Percentiles rank a stretch among this genome's conserved stretches.
Evolutionary conservation across 2,797 vertebrate genomes (phyloP).

Genomic region (Mormyrops attenuatus): DNA sequence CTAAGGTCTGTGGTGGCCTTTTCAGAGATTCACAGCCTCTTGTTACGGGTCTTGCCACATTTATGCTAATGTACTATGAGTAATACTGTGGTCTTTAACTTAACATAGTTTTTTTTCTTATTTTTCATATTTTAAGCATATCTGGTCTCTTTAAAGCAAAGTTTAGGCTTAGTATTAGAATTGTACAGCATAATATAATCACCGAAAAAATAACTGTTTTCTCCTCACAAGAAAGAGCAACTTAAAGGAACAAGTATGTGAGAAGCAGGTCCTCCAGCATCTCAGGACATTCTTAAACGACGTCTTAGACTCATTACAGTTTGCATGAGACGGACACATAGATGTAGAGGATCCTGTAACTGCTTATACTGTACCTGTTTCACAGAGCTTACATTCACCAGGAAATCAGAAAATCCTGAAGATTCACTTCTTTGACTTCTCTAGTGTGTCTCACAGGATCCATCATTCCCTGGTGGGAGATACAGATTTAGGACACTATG

Average conservation of each 20-base stretch:
- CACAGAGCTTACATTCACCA: not conserved
- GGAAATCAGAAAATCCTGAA: not conserved
- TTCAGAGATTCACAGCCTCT: not conserved
- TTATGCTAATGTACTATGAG: not conserved
- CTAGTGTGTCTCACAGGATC: not conserved
- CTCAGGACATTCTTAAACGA: not conserved
- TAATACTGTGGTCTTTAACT: not conserved
- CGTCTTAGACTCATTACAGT: not conserved
- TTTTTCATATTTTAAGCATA: not conserved
- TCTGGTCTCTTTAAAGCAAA: not conserved
- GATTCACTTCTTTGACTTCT: not conserved
- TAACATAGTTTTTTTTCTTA: not conserved
- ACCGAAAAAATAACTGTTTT: not conserved
- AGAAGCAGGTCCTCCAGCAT: not conserved
- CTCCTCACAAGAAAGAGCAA: not conserved
- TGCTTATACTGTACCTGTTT: not conserved
- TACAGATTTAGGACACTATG: not conserved
- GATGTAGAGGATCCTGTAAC: not conserved
- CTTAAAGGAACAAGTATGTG: not conserved
- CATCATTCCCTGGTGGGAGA: not conserved
- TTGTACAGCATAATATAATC: not conserved
- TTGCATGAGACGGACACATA: not conserved
- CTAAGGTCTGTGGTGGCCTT: not conserved
- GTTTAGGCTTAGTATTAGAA: not conserved
- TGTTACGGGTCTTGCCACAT: not conserved